phyloP scores from a whole-genome alignment of 2,113 vertebrate genomes.

The Amblyopsis rosae region DNA sequence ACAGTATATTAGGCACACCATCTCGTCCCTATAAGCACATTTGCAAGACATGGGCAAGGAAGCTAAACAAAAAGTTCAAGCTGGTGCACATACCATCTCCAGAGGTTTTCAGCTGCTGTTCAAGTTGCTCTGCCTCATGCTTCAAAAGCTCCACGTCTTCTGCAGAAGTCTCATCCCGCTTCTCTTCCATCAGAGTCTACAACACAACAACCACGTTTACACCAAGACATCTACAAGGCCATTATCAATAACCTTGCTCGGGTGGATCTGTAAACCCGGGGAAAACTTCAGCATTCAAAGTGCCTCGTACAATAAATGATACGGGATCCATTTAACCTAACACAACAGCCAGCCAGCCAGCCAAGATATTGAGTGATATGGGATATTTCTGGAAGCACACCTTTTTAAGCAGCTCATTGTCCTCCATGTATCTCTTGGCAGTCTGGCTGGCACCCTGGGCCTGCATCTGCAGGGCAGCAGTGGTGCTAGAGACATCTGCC shows the following conservation, averaged over 20 bases:
- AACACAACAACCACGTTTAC: background rate
- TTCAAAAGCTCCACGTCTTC: slow-evolving; percentile 76
- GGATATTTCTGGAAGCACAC: slow-evolving; percentile 51
- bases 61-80: too few species aligned
- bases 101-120: slow-evolving; percentile 79
- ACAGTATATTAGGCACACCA: background rate
- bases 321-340: too few species aligned
- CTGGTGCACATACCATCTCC: slow-evolving; percentile 71
- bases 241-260: too few species aligned
- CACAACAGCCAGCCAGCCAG: too few species aligned
- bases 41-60: too few species aligned
- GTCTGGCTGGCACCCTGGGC: slow-evolving; percentile 80
- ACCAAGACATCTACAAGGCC: background rate
- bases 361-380: too few species aligned
- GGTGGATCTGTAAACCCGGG: background rate
- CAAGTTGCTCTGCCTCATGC: slow-evolving; percentile 79
- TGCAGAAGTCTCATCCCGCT: slow-evolving; percentile 55
- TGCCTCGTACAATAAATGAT: too few species aligned
- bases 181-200: slow-evolving; percentile 78
- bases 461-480: slow-evolving; percentile 80
- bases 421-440: slow-evolving; percentile 86
- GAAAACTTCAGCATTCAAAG: too few species aligned
- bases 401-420: slow-evolving; percentile 86
- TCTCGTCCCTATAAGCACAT: too few species aligned
- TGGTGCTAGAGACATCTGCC: slow-evolving; percentile 75